Conservation (phyloP, 2,888 invertebrate genomes). For the Coleophora flavipennella region DNA sequence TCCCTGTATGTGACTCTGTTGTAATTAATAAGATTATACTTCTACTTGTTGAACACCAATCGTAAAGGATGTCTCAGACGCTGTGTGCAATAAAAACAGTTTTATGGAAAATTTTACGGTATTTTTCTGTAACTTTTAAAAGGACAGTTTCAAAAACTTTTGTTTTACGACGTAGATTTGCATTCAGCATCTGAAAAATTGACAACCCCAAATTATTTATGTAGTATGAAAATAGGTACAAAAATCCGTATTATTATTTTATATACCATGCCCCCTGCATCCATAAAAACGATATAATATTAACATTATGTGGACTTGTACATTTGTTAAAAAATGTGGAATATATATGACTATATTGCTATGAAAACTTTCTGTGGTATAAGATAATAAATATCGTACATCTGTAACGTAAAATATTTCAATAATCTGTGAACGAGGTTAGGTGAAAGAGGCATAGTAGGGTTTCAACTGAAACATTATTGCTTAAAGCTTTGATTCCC, state of each 20-base stretch:
- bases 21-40: constrained; percentile 37
- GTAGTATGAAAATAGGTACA: constrained; percentile 64
- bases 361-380: too few relatives aligned
- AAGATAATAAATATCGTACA: too few relatives aligned
- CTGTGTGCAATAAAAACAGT: too few relatives aligned
- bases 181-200: constrained; percentile 32
- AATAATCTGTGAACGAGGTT: neutral
- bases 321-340: too few relatives aligned
- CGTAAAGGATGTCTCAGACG: constrained; percentile 21
- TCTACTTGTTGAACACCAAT: constrained; percentile 43
- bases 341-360: neutral
- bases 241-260: constrained; percentile 40
- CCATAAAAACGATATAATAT: constrained; percentile 5
- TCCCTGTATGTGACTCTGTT: constrained; percentile 71
- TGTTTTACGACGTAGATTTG: constrained; percentile 1
- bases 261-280: constrained; percentile 43
- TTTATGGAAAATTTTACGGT: too few relatives aligned
- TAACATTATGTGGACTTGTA: neutral
- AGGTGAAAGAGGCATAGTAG: constrained; percentile 36
- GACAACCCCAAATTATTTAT: constrained; percentile 17
- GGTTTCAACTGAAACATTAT: constrained; percentile 52
- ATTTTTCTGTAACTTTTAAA: constrained; percentile 9
- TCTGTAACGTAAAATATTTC: neutral
- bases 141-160: constrained; percentile 44
- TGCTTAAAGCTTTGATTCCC: constrained; percentile 71